Evolutionary conservation across 2,797 vertebrate genomes (phyloP), one percentile per base, ranked within the genome.

Genomic region (Gouania willdenowi): DNA sequence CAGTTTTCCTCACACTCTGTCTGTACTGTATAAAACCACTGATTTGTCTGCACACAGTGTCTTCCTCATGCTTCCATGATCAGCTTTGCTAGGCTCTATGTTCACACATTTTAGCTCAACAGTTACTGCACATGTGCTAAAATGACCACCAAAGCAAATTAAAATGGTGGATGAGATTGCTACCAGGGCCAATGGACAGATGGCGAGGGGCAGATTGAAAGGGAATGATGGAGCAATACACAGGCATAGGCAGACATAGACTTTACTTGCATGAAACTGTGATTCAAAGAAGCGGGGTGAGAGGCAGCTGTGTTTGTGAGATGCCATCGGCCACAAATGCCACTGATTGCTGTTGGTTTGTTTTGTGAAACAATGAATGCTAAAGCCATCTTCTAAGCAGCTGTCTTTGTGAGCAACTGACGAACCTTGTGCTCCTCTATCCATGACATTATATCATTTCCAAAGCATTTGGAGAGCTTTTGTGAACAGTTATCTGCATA

Each of bases 331-430:
- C 40, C 66, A 66, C 63, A 77, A 76, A 75, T 12, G 39, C 55
- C 37, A 22, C 61, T 75, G 71, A 80, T 75, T 70, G 68, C 63
- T 57, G 14, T 49, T 47, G 54, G 68, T 56, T 56, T 56, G 54
- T 66, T 62, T 54, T 5, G n/a, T 40, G 34, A 53, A 46, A 82
- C 72, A 77, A 76, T 63, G 42, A 48, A 27, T 31, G 41, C 41
- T 51, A 51, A 49, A 64, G 39, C 14, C 21, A 8, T 38, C 30
- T 34, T 59, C 35, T 62, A 77, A 61, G 73, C 71, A 70, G 65
- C 60, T 45, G 60, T 68, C 41, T 75, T 61, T 56, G 20, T 25
- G 20, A 41, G 45, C 65, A n/a, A n/a, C 13, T 14, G 64, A 67
- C 70, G 77, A 71, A 69, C 71, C 58, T 60, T 59, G 35, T 55